These are phyloP conservation scores for Regulus satrapa DNA, from an alignment of 2,113 vertebrate species.

Conservation along the genomic window DNA sequence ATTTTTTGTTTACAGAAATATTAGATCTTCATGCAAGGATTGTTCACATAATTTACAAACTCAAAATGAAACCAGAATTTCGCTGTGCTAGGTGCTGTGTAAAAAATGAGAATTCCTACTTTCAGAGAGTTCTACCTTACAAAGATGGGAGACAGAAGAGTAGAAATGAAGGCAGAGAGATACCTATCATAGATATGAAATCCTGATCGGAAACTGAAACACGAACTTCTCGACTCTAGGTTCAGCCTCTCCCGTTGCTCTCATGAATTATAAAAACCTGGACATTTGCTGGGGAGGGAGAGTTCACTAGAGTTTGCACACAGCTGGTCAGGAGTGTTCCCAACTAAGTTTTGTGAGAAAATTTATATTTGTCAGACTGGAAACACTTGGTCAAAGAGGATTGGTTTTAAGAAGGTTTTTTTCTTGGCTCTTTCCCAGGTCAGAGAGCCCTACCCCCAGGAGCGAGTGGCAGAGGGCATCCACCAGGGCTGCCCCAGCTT, in stretches of 20 bases:
- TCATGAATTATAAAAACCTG: neutral
- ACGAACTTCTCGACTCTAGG: neutral
- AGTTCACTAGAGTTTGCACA: neutral
- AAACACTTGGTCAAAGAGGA: neutral
- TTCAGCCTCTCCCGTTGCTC: neutral
- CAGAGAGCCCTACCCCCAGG: neutral
- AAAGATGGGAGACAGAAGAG: neutral
- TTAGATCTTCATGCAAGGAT: neutral
- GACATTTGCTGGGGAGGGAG: neutral
- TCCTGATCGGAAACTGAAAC: neutral
- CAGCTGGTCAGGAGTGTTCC: neutral
- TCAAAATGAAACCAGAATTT: neutral
- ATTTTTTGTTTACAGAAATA: neutral
- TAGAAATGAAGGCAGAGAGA: neutral
- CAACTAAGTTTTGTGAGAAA: neutral
- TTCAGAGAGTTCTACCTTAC: neutral
- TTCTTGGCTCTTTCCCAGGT: neutral
- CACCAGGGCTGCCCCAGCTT: neutral
- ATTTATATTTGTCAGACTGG: neutral
- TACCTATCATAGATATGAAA: neutral
- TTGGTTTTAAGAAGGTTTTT: neutral
- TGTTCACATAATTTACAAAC: neutral
- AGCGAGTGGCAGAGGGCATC: neutral
- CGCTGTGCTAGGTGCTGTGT: rapidly evolving
- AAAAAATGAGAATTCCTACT: neutral